Evolutionary conservation across 2,113 vertebrate species (phyloP).

Genomic region (Mormyrus lacerda): DNA sequence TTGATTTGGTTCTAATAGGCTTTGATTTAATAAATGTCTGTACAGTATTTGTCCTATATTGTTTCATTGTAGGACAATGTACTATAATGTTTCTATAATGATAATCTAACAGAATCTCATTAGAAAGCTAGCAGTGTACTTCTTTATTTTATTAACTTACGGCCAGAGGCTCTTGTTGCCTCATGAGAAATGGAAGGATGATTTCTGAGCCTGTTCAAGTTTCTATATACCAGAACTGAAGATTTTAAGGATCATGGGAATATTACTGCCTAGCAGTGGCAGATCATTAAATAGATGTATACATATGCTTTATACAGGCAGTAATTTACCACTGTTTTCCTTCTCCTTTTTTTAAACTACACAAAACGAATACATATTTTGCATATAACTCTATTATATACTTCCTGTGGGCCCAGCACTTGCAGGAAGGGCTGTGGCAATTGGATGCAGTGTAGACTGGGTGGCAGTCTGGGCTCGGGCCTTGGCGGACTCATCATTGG

Average conservation of each 20-base stretch:
- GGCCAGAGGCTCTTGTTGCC: slow-evolving; percentile 40
- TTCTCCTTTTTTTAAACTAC: slow-evolving; percentile 15
- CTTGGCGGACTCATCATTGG: neutral
- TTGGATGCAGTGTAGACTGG: neutral
- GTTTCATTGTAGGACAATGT: slow-evolving; percentile 37
- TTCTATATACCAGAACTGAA: slow-evolving; percentile 25
- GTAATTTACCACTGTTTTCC: slow-evolving; percentile 17
- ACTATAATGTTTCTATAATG: slow-evolving; percentile 41
- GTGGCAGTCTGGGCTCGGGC: neutral
- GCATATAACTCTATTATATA: neutral
- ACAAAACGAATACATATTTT: neutral
- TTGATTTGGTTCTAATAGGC: neutral
- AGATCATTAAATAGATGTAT: slow-evolving; percentile 53
- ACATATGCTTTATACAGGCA: slow-evolving; percentile 38
- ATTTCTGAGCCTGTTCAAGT: slow-evolving; percentile 37
- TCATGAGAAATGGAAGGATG: slow-evolving; percentile 48
- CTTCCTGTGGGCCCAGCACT: neutral
- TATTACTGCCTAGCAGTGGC: slow-evolving; percentile 40
- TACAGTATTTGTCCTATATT: slow-evolving; percentile 41
- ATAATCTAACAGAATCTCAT: slow-evolving; percentile 45
- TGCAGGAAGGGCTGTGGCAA: neutral
- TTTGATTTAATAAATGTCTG: slow-evolving; percentile 22
- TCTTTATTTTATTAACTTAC: slow-evolving; percentile 43
- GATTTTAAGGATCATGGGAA: slow-evolving; percentile 23
- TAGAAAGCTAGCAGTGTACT: slow-evolving; percentile 41